A percentile compares a stretch with the other conserved stretches of the same genome.
Conservation (phyloP, 2,797 vertebrate genomes). For the Lithobates pipiens region DNA sequence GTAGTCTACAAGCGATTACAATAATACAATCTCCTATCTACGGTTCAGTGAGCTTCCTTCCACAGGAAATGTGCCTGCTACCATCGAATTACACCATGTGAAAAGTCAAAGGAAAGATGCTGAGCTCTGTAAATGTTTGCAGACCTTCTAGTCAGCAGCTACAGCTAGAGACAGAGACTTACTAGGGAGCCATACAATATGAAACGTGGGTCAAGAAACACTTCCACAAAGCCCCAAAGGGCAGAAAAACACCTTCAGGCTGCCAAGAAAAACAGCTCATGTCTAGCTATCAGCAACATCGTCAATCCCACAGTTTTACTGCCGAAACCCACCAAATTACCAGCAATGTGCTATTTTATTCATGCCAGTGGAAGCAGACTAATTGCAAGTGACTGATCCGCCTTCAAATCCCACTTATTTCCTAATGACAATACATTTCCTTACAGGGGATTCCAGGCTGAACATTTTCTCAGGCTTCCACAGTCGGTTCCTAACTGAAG, state of each 20-base stretch:
- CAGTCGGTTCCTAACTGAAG: not conserved
- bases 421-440: slow-evolving; percentile 12
- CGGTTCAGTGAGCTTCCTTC: slow-evolving; percentile 62
- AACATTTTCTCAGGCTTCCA: slow-evolving; percentile 23
- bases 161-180: slow-evolving; percentile 51
- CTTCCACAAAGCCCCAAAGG: slow-evolving; percentile 47
- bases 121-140: slow-evolving; percentile 59
- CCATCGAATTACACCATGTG: slow-evolving; percentile 51
- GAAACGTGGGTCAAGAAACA: slow-evolving; percentile 24
- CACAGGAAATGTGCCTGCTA: slow-evolving; percentile 63
- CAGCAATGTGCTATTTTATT: not conserved
- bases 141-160: slow-evolving; percentile 57
- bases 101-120: slow-evolving; percentile 48
- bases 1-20: slow-evolving; percentile 50
- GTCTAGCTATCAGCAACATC: slow-evolving; percentile 17
- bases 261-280: slow-evolving; percentile 61
- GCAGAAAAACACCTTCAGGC: not conserved
- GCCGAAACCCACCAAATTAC: not conserved
- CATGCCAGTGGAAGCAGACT: not conserved
- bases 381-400: not conserved
- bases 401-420: slow-evolving; percentile 38
- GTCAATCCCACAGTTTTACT: slow-evolving; percentile 25
- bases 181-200: slow-evolving; percentile 53
- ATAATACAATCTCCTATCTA: slow-evolving; percentile 52
- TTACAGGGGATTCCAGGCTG: not conserved